Base-by-base conservation (phyloP, 2,113 vertebrate genomes). In the Coryphaenoides rupestris region DNA sequence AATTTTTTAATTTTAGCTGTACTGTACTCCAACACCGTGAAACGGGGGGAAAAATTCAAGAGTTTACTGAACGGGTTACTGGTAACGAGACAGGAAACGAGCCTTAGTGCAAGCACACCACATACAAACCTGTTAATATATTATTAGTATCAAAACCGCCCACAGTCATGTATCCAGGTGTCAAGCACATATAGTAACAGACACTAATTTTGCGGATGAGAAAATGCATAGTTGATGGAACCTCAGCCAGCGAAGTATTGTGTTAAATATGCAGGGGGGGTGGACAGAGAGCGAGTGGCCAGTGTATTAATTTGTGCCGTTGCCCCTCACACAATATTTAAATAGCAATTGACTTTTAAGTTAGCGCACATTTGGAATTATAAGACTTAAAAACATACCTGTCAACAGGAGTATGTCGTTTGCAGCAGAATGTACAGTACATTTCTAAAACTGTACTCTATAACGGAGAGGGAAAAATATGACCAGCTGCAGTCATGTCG, bases 241-340 rank as follows among this genome's bases (percentile, higher is more conserved):
- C 0, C 26, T 66, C 64, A 77, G 58, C 57, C 69, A 40, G 22
- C 60, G 67, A 59, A 5, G 59, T 69, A 68, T 62, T 55, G 53
- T 69, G 61, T 68, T 50, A 74, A 71, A 73, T 68, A 63, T 47
- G 61, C 58, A 60, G 70, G 69, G 69, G 49, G 76, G 70, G 66
- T 53, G 46, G 3, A 59, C 17, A 63, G 5, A 65, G 52, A 60
- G 22, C 47, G 17, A 50, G 47, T 22, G 28, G 73, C 77, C 58
- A 67, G 55, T 66, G 9, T 12, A 50, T 13, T 50, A 65, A 56
- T 82, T 40, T 86, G 83, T 88, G 82, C 83, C 71, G 74, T 76
- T 77, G 28, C 73, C 63, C 75, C 58, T 16, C 60, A 69, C 40
- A 62, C 17, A 17, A 33, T 15, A 52, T 58, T 71, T 0, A 66